Conservation (phyloP, 1,140 invertebrate genomes). For the Hyles vespertilio region DNA sequence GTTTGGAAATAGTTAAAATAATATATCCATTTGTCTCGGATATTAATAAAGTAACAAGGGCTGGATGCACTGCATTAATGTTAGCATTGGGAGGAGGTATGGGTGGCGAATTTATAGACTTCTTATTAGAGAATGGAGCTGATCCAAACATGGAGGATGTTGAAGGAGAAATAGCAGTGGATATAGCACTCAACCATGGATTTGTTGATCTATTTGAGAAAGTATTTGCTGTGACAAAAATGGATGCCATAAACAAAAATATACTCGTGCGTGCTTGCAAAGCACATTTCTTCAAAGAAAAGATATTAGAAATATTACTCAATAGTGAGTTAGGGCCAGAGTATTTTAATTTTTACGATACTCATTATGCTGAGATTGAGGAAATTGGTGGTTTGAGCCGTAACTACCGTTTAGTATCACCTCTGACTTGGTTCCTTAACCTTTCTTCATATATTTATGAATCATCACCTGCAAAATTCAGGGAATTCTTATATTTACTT, state of each 20-base stretch:
- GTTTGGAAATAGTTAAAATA: slow-evolving; percentile 40
- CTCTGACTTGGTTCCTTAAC: slow-evolving; percentile 61
- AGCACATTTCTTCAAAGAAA: slow-evolving; percentile 64
- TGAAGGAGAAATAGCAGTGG: slow-evolving; percentile 47
- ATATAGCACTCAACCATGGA: slow-evolving; percentile 49
- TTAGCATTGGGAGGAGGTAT: slow-evolving; percentile 47
- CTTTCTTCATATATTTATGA: slow-evolving; percentile 70
- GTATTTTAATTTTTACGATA: slow-evolving; percentile 58
- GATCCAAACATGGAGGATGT: slow-evolving; percentile 56
- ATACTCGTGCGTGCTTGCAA: slow-evolving; percentile 64
- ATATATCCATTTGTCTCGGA: slow-evolving; percentile 58
- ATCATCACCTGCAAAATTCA: slow-evolving; percentile 50
- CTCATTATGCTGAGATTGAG: slow-evolving; percentile 50
- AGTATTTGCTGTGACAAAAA: slow-evolving; percentile 49
- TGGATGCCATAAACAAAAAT: slow-evolving; percentile 46
- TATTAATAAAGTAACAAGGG: slow-evolving; percentile 51
- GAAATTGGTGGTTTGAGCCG: slow-evolving; percentile 46
- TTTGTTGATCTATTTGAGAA: slow-evolving; percentile 47
- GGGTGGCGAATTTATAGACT: slow-evolving; percentile 46
- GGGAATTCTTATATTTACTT: slow-evolving; percentile 61
- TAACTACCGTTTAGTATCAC: slow-evolving; percentile 49
- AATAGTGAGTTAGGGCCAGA: slow-evolving; percentile 58
- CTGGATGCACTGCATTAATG: slow-evolving; percentile 60
- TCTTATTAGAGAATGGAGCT: slow-evolving; percentile 57
- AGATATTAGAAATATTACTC: slow-evolving; percentile 55